Evolutionary conservation across 92 coral and sea anemone species (phyloP).

Genomic region (Parazoanthus darwini): DNA sequence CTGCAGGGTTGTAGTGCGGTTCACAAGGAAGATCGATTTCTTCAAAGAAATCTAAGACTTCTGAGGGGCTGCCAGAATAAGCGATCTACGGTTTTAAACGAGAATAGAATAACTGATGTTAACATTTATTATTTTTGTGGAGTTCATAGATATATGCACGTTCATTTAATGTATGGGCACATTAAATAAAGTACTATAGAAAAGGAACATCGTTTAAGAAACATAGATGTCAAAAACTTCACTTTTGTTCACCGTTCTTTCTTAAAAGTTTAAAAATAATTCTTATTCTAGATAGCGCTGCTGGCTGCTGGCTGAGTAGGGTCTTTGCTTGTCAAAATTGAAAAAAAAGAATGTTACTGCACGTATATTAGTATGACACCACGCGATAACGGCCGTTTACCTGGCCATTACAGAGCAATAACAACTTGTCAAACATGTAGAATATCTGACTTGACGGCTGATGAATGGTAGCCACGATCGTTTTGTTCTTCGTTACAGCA

Average conservation of each 20-base stretch:
- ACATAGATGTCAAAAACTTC: too few species aligned
- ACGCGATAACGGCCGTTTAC: slow-evolving; percentile 27
- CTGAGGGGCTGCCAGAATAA: slow-evolving; percentile 75
- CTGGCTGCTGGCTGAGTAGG: too few species aligned
- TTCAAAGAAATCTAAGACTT: slow-evolving; percentile 77
- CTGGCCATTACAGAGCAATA: slow-evolving; percentile 90
- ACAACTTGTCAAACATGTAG: slow-evolving; percentile 89
- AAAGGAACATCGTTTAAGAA: too few species aligned
- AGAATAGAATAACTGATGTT: background rate
- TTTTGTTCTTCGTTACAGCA: slow-evolving; percentile 82
- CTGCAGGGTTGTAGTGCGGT: slow-evolving; percentile 92
- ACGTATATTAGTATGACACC: too few species aligned
- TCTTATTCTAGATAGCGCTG: too few species aligned
- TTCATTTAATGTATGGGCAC: too few species aligned
- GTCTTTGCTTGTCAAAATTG: too few species aligned
- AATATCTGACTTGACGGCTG: slow-evolving; percentile 98
- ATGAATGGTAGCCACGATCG: slow-evolving; percentile 86
- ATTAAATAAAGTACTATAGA: too few species aligned
- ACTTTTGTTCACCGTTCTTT: too few species aligned
- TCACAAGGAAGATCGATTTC: slow-evolving; percentile 74
- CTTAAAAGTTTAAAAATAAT: too few species aligned
- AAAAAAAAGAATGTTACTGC: too few species aligned
- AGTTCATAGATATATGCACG: too few species aligned
- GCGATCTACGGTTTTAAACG: slow-evolving; percentile 62
- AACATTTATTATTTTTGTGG: background rate